A percentile compares a stretch with the other conserved stretches of the same genome.
phyloP scores from a whole-genome alignment of 2,113 vertebrate species.

The Sapayoa aenigma region DNA sequence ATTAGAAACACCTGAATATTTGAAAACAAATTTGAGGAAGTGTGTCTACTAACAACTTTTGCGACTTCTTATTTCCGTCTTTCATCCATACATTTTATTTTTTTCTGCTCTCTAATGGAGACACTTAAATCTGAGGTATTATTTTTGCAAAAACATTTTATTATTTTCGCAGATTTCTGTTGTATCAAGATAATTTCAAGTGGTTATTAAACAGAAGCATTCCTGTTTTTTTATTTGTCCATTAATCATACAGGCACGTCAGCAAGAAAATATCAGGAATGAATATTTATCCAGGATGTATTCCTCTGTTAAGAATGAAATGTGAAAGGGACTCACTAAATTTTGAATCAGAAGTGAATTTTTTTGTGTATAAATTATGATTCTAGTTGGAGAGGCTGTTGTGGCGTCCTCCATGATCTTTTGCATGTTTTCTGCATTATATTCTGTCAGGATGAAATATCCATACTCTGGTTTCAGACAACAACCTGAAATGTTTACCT shows the following conservation, averaged over 20 bases:
- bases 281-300: not conserved
- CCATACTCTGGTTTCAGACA: not conserved
- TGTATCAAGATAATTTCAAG: slow-evolving; percentile 21
- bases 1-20: not conserved
- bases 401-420: not conserved
- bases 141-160: too few relatives aligned
- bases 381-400: not conserved
- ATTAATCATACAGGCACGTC: not conserved
- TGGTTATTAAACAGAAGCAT: not conserved
- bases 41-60: slow-evolving; percentile 27
- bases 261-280: not conserved
- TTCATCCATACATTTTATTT: slow-evolving; percentile 72
- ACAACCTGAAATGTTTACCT: not conserved
- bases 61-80: slow-evolving; percentile 61
- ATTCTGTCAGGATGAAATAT: not conserved
- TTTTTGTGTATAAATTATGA: not conserved
- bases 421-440: not conserved
- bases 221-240: not conserved
- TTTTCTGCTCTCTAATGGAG: slow-evolving; percentile 79
- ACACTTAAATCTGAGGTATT: slow-evolving; percentile 85
- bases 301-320: not conserved
- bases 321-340: not conserved
- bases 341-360: not conserved
- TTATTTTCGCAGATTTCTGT: slow-evolving; percentile 34
- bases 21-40: slow-evolving; percentile 5